phyloP scores from a whole-genome alignment of 2,797 vertebrate species.

The Hylomyscus alleni region DNA sequence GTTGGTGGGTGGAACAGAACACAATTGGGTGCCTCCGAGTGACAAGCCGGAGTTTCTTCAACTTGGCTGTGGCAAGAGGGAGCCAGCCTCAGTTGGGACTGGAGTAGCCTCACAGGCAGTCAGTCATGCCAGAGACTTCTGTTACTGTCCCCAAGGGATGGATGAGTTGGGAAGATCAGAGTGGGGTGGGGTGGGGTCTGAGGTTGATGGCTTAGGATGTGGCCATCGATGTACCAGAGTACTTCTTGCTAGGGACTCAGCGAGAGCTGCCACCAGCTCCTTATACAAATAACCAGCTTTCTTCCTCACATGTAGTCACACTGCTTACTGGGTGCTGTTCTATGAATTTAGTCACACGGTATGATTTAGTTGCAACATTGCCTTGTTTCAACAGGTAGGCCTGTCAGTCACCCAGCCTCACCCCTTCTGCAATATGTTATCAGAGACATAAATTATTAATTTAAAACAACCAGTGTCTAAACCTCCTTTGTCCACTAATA shows the following conservation, averaged over 20 bases:
- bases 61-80: neutral
- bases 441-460: neutral
- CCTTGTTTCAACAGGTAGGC: slow-evolving; percentile 14
- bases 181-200: neutral
- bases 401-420: neutral
- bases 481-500: neutral
- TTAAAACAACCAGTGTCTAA: slow-evolving; percentile 24
- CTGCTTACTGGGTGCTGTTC: neutral
- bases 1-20: neutral
- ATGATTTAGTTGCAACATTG: neutral
- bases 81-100: neutral
- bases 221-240: neutral
- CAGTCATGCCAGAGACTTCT: neutral
- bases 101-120: too few relatives aligned
- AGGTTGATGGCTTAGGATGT: neutral
- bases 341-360: neutral
- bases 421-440: neutral
- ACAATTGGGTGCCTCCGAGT: neutral
- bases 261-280: neutral
- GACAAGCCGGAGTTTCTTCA: neutral
- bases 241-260: neutral
- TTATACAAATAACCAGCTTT: neutral
- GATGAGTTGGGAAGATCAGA: neutral
- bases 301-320: neutral
- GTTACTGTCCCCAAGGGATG: neutral